phyloP scores from a whole-genome alignment of 2,888 invertebrate species.

The Ashinkailepas kermadecensis region DNA sequence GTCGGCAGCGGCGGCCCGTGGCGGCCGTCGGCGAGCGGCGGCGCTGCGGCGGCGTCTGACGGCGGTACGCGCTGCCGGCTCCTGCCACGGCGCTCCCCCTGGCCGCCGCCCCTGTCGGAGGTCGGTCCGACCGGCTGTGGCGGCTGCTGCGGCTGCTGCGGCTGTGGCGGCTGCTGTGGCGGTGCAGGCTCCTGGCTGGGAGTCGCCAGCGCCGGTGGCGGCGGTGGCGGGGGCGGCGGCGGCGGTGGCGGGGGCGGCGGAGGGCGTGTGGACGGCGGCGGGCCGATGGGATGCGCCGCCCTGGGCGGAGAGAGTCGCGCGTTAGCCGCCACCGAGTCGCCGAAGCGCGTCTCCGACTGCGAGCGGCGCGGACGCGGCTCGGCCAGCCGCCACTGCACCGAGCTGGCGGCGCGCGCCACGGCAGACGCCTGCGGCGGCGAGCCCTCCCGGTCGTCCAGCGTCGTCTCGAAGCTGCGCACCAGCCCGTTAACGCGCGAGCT shows the following conservation, averaged over 20 bases:
- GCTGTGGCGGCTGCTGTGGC: neutral
- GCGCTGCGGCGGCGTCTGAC: neutral
- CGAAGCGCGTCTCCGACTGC: constrained; percentile 3
- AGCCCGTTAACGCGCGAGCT: constrained; percentile 4
- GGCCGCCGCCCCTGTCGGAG: neutral
- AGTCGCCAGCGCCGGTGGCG: neutral
- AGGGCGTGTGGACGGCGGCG: constrained; percentile 1
- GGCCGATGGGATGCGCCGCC: neutral
- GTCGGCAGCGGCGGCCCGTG: constrained; percentile 12
- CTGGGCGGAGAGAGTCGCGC: neutral
- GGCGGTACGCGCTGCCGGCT: neutral
- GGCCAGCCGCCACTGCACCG: neutral
- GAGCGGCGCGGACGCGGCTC: neutral
- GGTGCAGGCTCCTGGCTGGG: neutral
- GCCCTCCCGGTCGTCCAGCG: constrained; percentile 37
- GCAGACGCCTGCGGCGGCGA: constrained; percentile 58
- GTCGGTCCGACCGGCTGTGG: neutral
- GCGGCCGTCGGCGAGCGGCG: neutral
- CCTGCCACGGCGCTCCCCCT: neutral
- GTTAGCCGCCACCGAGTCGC: constrained; percentile 7
- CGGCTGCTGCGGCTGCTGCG: too few species aligned
- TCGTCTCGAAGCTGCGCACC: constrained; percentile 10
- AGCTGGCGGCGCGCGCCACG: neutral
- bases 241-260: neutral
- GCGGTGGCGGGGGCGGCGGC: neutral